Percentiles rank a stretch among this genome's conserved stretches.
These are phyloP conservation scores for Aricia agestis DNA, from an alignment of 1,140 invertebrate species.

Conservation along the genomic window DNA sequence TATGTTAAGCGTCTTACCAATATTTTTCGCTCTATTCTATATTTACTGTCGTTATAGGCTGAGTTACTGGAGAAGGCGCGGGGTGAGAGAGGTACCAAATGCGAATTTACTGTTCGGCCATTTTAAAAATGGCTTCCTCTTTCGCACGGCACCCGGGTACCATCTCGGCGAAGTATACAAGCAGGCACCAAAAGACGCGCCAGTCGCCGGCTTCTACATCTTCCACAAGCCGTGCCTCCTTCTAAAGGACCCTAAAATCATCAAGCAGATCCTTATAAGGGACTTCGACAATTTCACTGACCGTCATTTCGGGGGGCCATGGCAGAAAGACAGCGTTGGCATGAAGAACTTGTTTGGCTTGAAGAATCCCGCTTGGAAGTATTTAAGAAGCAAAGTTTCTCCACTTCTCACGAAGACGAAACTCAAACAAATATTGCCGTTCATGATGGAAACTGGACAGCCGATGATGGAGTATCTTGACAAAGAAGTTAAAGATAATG, in stretches of 20 bases:
- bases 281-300: constrained; percentile 49
- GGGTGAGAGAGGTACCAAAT: constrained; percentile 19
- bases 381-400: constrained; percentile 27
- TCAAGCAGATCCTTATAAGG: constrained; percentile 45
- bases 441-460: constrained; percentile 28
- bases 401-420: constrained; percentile 25
- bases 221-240: constrained; percentile 47
- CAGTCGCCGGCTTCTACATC: constrained; percentile 30
- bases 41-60: constrained; percentile 23
- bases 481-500: constrained; percentile 5
- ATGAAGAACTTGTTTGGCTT: constrained; percentile 32
- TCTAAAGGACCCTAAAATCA: constrained; percentile 45
- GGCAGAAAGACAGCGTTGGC: constrained; percentile 31
- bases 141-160: constrained; percentile 29
- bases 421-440: constrained; percentile 28
- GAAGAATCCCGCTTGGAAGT: constrained; percentile 30
- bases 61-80: constrained; percentile 27
- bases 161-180: constrained; percentile 26
- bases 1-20: neutral
- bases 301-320: constrained; percentile 29
- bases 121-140: constrained; percentile 31
- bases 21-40: constrained; percentile 14
- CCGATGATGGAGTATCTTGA: constrained; percentile 31
- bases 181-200: constrained; percentile 16
- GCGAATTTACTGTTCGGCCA: constrained; percentile 27